Conservation (phyloP, 92 coral and sea anemone species). For the Parazoanthus atlanticus region DNA sequence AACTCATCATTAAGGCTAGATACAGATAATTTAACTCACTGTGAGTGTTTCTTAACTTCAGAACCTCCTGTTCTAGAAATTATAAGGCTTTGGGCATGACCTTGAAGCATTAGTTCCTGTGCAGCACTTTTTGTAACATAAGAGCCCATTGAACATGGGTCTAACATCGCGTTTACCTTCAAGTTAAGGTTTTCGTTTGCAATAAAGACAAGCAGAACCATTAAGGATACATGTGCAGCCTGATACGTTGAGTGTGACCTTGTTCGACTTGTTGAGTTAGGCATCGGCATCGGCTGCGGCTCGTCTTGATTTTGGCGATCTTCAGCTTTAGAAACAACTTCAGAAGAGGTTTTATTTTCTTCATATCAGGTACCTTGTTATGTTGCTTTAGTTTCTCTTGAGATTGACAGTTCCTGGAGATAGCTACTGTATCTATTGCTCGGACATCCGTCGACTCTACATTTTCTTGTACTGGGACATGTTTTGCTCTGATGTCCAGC, state of each 20-base stretch:
- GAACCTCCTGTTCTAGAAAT: slow-evolving; percentile 60
- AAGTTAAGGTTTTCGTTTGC: slow-evolving; percentile 46
- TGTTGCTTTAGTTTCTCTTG: too few species aligned
- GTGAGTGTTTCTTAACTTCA: slow-evolving; percentile 44
- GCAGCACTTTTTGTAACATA: slow-evolving; percentile 54
- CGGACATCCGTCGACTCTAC: slow-evolving; percentile 52
- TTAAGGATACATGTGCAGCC: slow-evolving; percentile 42
- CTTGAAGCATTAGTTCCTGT: slow-evolving; percentile 45
- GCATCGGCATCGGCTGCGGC: too few species aligned
- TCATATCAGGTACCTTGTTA: too few species aligned
- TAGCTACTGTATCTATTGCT: slow-evolving; percentile 53
- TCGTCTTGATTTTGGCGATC: too few species aligned
- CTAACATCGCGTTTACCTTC: slow-evolving; percentile 65
- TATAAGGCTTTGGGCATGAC: slow-evolving; percentile 44
- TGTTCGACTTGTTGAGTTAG: slow-evolving; percentile 1
- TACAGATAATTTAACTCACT: slow-evolving; percentile 46
- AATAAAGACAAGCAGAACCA: slow-evolving; percentile 52
- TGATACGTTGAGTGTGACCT: slow-evolving; percentile 14
- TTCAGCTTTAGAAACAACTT: too few species aligned
- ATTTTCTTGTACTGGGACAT: slow-evolving; percentile 40
- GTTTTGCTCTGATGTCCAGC: slow-evolving; percentile 41
- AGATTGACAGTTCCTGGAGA: slow-evolving; percentile 54
- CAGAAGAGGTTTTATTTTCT: too few species aligned
- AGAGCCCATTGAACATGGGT: slow-evolving; percentile 67
- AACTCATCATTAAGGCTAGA: slow-evolving; percentile 28